Evolutionary conservation across 2,113 vertebrate genomes (phyloP), one percentile per base, ranked within the genome.

Genomic region (Platichthys stellatus): DNA sequence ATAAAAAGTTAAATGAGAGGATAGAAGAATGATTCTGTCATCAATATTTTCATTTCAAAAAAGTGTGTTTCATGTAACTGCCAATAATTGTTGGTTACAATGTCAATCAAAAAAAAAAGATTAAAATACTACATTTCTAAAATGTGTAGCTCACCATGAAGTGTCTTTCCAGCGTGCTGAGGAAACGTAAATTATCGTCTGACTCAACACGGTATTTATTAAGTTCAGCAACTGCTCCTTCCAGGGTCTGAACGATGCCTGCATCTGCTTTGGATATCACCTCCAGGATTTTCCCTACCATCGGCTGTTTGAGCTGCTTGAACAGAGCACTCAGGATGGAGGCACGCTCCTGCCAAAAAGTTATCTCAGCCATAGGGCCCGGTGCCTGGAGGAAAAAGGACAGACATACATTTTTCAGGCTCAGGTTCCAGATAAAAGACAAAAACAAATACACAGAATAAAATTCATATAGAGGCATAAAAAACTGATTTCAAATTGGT

Each of bases 331-430:
- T 94, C 35, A 99, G 79, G 8, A 92, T 84, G 6, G 94, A 91
- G 0, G 91, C 89, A 26, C 95, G 94, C 68, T 97, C 96, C 68
- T 92, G 86, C 98, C 98, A 99, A 71, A 96, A 93, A 13, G 94
- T 90, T 18, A 98, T 89, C 84, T 98, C 97, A 0, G 95, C 95
- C 84, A 99, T 84, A 0, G 97, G 97, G 23, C 95, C 90, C 0
- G 95, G 85, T 4, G 85, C 95, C 98, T 99, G 26, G 43, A 80
- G 31, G 10, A 61, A 77, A 69, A 72, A 6, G 4, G 17, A 73
- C 60, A 47, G 40, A n/a, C 3, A 57, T 53, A 6, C 28, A 43
- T 43, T 43, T 3, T 43, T 43, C 11, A 43, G 40, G 12, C 40
- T 43, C 12, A 13, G 2, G 40, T 43, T 13, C 40, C 11, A 43